Evolutionary conservation across 2,797 vertebrate genomes (phyloP).

Genomic region (Telmatherina bonti): DNA sequence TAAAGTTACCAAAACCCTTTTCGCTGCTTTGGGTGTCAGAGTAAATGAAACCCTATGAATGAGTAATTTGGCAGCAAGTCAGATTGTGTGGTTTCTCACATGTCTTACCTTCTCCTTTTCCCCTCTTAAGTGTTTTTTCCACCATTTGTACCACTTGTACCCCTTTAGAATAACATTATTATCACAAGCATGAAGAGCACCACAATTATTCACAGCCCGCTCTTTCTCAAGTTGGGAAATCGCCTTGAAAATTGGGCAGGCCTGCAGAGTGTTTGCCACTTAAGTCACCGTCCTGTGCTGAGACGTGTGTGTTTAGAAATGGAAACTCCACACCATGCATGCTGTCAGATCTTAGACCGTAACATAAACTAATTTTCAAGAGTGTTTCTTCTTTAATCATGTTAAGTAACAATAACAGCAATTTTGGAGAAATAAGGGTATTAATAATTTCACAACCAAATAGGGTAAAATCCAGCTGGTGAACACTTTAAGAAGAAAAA

Average conservation of each 20-base stretch:
- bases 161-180: conserved; percentile 85
- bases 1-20: conserved; percentile 27
- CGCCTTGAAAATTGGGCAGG: conserved; percentile 85
- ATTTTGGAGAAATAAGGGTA: conserved; percentile 51
- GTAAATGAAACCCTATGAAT: conserved; percentile 70
- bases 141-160: conserved; percentile 80
- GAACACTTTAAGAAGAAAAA: conserved; percentile 13
- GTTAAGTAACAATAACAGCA: conserved; percentile 74
- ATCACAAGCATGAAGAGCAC: conserved; percentile 83
- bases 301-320: conserved; percentile 53
- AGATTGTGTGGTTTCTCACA: conserved; percentile 69
- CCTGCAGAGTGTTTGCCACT: conserved; percentile 84
- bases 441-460: conserved; percentile 62
- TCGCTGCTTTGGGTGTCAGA: conserved; percentile 59
- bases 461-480: conserved; percentile 35
- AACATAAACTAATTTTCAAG: conserved; percentile 85
- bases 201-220: conserved; percentile 82
- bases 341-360: conserved; percentile 77
- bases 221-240: conserved; percentile 86
- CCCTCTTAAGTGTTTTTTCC: conserved; percentile 73
- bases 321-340: conserved; percentile 71
- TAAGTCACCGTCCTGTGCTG: conserved; percentile 65
- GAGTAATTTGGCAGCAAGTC: conserved; percentile 70
- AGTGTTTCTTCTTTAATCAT: conserved; percentile 76
- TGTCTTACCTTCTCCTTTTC: conserved; percentile 51